Percentiles rank a stretch among this genome's conserved stretches.
phyloP scores from a whole-genome alignment of 2,888 invertebrate genomes.

The Agapostemon virescens region DNA sequence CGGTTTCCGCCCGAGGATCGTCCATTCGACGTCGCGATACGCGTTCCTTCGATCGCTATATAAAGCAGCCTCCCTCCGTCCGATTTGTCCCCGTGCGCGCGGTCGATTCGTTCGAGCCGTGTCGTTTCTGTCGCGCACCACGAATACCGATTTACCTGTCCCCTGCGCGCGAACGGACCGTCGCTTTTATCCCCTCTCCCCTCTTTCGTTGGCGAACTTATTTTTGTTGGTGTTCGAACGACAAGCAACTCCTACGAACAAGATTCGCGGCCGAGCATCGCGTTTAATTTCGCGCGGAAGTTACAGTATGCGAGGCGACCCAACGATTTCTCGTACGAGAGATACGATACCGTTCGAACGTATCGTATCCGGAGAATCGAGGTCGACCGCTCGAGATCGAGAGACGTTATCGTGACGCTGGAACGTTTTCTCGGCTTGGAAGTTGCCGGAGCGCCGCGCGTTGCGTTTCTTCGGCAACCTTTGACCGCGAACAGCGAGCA shows the following conservation, averaged over 20 bases:
- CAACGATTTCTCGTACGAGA: neutral
- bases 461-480: neutral
- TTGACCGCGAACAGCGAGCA: neutral
- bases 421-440: neutral
- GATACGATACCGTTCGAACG: neutral
- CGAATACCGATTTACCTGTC: slow-evolving; percentile 55
- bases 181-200: neutral
- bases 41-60: slow-evolving; percentile 55
- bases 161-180: neutral
- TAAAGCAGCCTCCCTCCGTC: slow-evolving; percentile 55
- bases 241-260: neutral
- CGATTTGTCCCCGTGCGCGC: slow-evolving; percentile 30
- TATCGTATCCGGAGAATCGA: slow-evolving; percentile 12
- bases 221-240: neutral
- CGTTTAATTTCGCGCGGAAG: slow-evolving; percentile 24
- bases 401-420: neutral
- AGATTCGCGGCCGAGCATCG: neutral
- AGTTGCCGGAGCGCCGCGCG: neutral
- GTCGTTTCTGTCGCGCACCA: slow-evolving; percentile 26
- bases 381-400: slow-evolving; percentile 1
- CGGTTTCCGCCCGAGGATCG: slow-evolving; percentile 57
- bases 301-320: slow-evolving; percentile 6
- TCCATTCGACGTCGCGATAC: slow-evolving; percentile 61
- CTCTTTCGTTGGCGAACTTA: neutral
- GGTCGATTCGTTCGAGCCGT: slow-evolving; percentile 33